A percentile compares a stretch with the other conserved stretches of the same genome.
Conservation (phyloP, 2,113 vertebrate species). For the Vicugna pacos region DNA sequence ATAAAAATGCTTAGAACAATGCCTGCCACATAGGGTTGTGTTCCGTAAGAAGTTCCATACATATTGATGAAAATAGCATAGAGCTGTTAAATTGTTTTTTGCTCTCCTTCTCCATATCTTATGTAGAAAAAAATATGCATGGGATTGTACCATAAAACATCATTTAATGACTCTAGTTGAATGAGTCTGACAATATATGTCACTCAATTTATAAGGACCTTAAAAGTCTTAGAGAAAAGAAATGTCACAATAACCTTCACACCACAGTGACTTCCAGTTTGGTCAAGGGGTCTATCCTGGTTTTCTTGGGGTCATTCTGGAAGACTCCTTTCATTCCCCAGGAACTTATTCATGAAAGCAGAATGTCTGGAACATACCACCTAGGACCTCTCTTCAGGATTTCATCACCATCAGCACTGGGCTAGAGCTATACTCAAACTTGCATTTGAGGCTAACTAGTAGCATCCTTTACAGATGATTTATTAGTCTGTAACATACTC, state of each 20-base stretch:
- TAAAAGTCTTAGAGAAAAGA: not conserved
- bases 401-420: not conserved
- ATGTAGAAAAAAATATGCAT: not conserved
- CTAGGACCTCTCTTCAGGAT: not conserved
- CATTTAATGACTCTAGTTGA: not conserved
- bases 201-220: not conserved
- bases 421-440: not conserved
- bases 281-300: not conserved
- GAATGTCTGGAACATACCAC: not conserved
- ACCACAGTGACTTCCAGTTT: not conserved
- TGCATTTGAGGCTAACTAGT: not conserved
- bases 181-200: not conserved
- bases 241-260: not conserved
- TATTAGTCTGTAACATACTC: conserved; percentile 32
- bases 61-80: not conserved
- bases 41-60: not conserved
- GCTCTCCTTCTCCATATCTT: not conserved
- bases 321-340: not conserved
- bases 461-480: conserved; percentile 2
- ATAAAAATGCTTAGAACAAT: not conserved
- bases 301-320: not conserved
- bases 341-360: not conserved
- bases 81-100: not conserved
- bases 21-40: not conserved
- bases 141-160: not conserved